These are phyloP conservation scores for Stegodyphus dumicola DNA, from an alignment of 1,140 invertebrate genomes.

Conservation along the genomic window DNA sequence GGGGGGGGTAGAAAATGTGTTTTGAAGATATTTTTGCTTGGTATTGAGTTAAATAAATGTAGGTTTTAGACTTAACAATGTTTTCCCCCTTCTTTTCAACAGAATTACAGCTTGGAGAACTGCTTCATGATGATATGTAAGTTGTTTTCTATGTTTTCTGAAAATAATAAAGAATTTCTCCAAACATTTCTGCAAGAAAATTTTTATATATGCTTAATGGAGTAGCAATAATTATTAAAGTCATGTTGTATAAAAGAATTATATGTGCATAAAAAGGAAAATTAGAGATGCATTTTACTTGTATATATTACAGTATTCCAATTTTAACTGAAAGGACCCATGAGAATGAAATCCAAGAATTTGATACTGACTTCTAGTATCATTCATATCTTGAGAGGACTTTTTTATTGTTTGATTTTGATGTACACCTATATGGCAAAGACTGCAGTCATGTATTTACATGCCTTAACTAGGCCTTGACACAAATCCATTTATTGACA, in stretches of 20 bases:
- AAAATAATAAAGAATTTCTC: background rate
- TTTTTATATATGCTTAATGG: background rate
- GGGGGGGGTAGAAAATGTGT: background rate
- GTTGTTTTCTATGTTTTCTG: background rate
- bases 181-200: background rate
- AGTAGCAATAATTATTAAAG: too few species aligned
- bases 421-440: too few species aligned
- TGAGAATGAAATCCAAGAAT: too few species aligned
- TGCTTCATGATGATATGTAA: slow-evolving; percentile 87
- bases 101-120: slow-evolving; percentile 87
- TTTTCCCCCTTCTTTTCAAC: slow-evolving; percentile 61
- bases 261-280: background rate
- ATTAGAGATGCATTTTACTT: background rate
- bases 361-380: too few species aligned
- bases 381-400: too few species aligned
- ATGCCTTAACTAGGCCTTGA: too few species aligned
- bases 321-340: too few species aligned
- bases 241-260: too few species aligned
- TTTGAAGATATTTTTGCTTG: background rate
- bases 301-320: background rate
- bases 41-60: background rate
- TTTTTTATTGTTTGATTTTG: too few species aligned
- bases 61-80: background rate
- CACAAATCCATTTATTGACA: too few species aligned
- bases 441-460: too few species aligned